Evolutionary conservation across 1,140 invertebrate genomes (phyloP).

Genomic region (Lamellibrachia luymesi): DNA sequence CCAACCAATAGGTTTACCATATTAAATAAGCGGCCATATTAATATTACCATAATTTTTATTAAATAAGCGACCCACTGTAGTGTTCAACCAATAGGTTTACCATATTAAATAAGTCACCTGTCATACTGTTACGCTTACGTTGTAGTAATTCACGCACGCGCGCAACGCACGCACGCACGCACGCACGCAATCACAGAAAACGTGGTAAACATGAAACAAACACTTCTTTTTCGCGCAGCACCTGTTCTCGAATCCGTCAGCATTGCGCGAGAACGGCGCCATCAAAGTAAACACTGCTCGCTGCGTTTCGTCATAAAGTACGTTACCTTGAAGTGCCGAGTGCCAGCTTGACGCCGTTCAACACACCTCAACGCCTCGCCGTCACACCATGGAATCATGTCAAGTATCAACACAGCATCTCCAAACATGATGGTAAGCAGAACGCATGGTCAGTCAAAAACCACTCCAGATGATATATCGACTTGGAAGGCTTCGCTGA

Average conservation of each 20-base stretch:
- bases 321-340: not conserved
- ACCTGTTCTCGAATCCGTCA: not conserved
- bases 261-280: too few relatives aligned
- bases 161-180: too few relatives aligned
- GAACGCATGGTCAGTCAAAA: too few relatives aligned
- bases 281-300: not conserved
- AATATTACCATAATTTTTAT: too few relatives aligned
- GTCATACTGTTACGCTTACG: not conserved
- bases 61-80: not conserved
- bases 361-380: not conserved
- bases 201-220: too few relatives aligned
- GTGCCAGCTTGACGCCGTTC: not conserved
- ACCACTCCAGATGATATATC: not conserved
- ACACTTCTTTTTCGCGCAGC: not conserved
- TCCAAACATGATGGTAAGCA: too few relatives aligned
- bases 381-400: not conserved
- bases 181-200: too few relatives aligned
- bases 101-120: not conserved
- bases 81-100: not conserved
- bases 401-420: not conserved
- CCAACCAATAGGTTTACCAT: not conserved
- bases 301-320: not conserved
- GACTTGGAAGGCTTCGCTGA: not conserved
- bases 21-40: not conserved
- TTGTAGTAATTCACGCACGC: too few relatives aligned